Evolutionary conservation across 2,113 vertebrate genomes (phyloP), one percentile per base, ranked within the genome.

Genomic region (Phalacrocorax carbo): DNA sequence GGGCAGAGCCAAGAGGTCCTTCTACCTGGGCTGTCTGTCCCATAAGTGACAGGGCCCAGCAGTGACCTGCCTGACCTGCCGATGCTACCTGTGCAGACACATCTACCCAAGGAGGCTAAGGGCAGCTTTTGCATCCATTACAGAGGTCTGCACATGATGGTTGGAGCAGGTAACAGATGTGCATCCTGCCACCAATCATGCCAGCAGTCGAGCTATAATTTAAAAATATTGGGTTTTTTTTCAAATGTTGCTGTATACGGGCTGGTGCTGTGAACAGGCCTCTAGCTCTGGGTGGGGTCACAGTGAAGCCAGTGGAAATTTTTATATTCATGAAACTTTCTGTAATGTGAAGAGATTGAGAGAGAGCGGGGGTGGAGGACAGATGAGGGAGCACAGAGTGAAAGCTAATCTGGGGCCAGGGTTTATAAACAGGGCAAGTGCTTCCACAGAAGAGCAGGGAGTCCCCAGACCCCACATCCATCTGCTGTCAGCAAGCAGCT

Each of bases 1-100:
- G 20, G 12, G 13, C 7, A 13, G 36, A 42, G 38, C 13, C 36
- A 42, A 34, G 52, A 36, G 7, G 62, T 68, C 34, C 5, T 26
- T 22, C 51, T 13, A 17, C 10, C 14, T 20, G 3, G 12, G 21
- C 58, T 68, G 38, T 1, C 27, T 58, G 32, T 18, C 36, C 21
- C 1, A 1, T 10, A 5, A 22, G 9, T 14, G 62, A 6, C 29
- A 1, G 3, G 36, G 42, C 22, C 13, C 6, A 7, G 7, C 22
- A 13, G 4, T 7, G 48, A 25, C 38, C 52, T 25, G 26, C 26
- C 54, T n/a, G 22, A 38, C 14, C 2, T 2, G 2, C 15, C 1
- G 0, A 0, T 9, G 52, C 44, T 49, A 42, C 42, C 13, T 0
- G 0, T 34, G 38, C 30, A 38, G 38, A 27, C 9, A 23, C 16